Evolutionary conservation across 1,140 invertebrate species (phyloP).

Genomic region (Harpegnathos saltator): DNA sequence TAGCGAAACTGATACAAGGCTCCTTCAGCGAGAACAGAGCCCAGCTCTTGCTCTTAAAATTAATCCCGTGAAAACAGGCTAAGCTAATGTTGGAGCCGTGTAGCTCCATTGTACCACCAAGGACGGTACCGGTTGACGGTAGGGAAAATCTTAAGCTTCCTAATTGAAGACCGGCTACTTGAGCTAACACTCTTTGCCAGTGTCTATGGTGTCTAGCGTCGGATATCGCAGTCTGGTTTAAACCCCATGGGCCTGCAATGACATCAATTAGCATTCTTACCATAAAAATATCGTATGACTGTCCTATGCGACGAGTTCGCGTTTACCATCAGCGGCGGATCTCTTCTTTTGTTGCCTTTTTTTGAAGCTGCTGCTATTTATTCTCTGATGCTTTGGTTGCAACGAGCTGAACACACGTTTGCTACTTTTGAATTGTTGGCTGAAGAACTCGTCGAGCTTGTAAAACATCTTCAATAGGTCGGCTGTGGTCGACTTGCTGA

Average conservation of each 20-base stretch:
- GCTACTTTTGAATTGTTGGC: conserved; percentile 97
- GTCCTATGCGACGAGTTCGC: neutral
- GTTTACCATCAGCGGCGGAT: conserved; percentile 78
- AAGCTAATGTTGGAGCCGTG: conserved; percentile 96
- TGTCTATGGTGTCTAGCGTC: conserved; percentile 95
- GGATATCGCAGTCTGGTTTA: conserved; percentile 83
- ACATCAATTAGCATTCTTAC: conserved; percentile 14
- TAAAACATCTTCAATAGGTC: conserved; percentile 98
- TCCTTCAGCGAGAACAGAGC: conserved; percentile 97
- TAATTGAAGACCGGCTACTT: conserved; percentile 91
- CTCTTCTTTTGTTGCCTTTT: conserved; percentile 83
- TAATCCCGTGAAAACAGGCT: conserved; percentile 98
- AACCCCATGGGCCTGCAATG: conserved; percentile 77
- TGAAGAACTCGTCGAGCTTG: conserved; percentile 98
- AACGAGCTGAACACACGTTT: conserved; percentile 95
- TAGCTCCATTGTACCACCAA: conserved; percentile 97
- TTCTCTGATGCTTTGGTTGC: conserved; percentile 86
- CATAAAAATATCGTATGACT: neutral
- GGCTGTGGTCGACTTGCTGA: conserved; percentile 97
- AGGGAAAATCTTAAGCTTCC: conserved; percentile 88
- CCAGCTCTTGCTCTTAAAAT: conserved; percentile 99
- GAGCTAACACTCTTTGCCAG: conserved; percentile 93
- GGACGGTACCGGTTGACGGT: conserved; percentile 90
- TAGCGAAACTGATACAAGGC: conserved; percentile 97
- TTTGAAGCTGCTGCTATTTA: conserved; percentile 85